These are phyloP conservation scores for Acrocera orbiculus DNA, from an alignment of 2,888 invertebrate genomes.

Conservation along the genomic window DNA sequence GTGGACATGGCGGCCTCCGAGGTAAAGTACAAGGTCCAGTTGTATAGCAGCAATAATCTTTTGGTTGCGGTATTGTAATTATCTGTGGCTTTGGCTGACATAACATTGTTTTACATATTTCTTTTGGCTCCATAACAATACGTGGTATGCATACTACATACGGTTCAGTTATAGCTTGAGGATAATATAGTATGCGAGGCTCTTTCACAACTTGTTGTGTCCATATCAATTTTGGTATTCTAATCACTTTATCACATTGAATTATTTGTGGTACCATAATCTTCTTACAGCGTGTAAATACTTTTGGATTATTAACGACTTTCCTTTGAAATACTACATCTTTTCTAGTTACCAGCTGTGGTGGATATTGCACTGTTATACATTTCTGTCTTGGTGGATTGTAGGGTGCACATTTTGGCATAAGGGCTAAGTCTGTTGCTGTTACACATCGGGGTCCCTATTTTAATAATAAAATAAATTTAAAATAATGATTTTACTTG, in stretches of 20 bases:
- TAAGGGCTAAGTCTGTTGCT: too few species aligned
- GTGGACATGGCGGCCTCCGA: constrained; percentile 21
- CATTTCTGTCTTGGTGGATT: constrained; percentile 24
- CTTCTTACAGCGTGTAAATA: constrained; percentile 23
- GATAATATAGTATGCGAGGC: background rate
- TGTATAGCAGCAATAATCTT: background rate
- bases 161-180: background rate
- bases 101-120: background rate
- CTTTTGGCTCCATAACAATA: background rate
- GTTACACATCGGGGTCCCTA: too few species aligned
- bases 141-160: background rate
- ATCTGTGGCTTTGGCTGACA: background rate
- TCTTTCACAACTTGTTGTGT: background rate
- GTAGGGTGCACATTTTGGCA: too few species aligned
- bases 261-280: constrained; percentile 5
- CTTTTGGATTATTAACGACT: constrained; percentile 22
- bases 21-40: constrained; percentile 23
- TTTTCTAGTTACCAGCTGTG: constrained; percentile 24
- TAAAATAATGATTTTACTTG: too few species aligned
- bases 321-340: constrained; percentile 26
- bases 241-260: background rate
- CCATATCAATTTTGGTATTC: background rate
- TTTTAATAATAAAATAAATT: too few species aligned
- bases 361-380: constrained; percentile 26
- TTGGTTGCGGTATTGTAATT: background rate